These are phyloP conservation scores for Nibea coibor DNA, from an alignment of 2,113 vertebrate species.

Conservation along the genomic window DNA sequence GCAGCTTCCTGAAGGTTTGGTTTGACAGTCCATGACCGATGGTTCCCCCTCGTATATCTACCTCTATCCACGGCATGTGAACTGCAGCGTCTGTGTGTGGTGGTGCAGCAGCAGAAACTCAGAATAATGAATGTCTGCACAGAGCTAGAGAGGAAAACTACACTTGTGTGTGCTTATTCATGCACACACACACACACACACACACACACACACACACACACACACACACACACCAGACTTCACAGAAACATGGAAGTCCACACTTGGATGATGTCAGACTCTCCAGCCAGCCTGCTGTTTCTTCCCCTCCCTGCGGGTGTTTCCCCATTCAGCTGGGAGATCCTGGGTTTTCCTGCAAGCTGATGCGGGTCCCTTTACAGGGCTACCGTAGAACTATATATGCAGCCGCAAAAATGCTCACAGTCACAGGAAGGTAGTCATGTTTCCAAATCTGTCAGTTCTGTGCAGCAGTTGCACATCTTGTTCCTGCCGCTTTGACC, in stretches of 20 bases:
- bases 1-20: conserved; percentile 15
- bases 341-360: conserved; percentile 79
- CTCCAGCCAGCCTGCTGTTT: conserved; percentile 63
- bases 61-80: conserved; percentile 44
- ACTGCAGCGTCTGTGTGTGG: conserved; percentile 66
- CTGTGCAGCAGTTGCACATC: conserved; percentile 46
- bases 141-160: conserved; percentile 51
- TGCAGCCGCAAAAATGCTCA: conserved; percentile 1
- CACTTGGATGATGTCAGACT: conserved; percentile 78
- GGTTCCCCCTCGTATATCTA: conserved; percentile 22
- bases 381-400: conserved; percentile 9
- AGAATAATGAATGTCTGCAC: conserved; percentile 62
- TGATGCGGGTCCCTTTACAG: conserved; percentile 52
- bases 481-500: conserved; percentile 34
- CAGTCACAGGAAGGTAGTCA: conserved; percentile 9
- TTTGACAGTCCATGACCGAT: conserved; percentile 18
- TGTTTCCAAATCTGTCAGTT: conserved; percentile 25
- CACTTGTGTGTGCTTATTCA: conserved; percentile 11
- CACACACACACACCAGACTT: conserved; percentile 43
- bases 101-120: conserved; percentile 75
- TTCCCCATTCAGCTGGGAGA: conserved; percentile 80
- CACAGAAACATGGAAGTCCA: conserved; percentile 68
- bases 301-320: conserved; percentile 79
- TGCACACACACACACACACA: conserved; percentile 25
- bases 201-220: conserved; percentile 30